Evolutionary conservation across 2,113 vertebrate species (phyloP).

Genomic region (Hydropotes inermis): DNA sequence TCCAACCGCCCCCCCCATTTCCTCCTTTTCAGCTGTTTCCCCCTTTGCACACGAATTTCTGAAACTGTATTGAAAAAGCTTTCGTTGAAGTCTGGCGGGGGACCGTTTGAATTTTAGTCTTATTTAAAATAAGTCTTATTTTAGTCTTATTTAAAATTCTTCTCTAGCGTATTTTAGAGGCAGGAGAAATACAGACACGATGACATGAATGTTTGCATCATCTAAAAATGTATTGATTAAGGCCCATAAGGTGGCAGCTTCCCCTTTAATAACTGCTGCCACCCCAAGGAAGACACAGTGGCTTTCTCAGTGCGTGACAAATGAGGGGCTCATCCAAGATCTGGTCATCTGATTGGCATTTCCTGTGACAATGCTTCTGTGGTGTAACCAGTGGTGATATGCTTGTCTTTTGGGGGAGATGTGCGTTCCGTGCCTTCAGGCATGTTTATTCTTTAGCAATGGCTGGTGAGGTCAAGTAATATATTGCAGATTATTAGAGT

Average conservation of each 20-base stretch:
- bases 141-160: background rate
- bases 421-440: background rate
- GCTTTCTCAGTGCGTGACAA: constrained; percentile 43
- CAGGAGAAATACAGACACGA: background rate
- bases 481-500: background rate
- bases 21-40: background rate
- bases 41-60: background rate
- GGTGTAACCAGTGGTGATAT: background rate
- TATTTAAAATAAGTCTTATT: background rate
- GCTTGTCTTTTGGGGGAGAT: background rate
- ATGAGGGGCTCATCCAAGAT: background rate
- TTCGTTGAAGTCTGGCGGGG: background rate
- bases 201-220: background rate
- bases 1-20: background rate
- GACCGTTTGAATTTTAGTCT: background rate
- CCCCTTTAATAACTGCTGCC: constrained; percentile 32
- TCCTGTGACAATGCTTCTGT: background rate
- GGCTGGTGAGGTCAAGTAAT: background rate
- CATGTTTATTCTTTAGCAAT: background rate
- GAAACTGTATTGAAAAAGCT: background rate
- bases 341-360: background rate
- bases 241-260: background rate
- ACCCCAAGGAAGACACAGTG: constrained; percentile 56
- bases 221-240: background rate
- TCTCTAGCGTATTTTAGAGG: background rate